Conservation (phyloP, 2,113 vertebrate genomes). For the Megaceryle maxima region DNA sequence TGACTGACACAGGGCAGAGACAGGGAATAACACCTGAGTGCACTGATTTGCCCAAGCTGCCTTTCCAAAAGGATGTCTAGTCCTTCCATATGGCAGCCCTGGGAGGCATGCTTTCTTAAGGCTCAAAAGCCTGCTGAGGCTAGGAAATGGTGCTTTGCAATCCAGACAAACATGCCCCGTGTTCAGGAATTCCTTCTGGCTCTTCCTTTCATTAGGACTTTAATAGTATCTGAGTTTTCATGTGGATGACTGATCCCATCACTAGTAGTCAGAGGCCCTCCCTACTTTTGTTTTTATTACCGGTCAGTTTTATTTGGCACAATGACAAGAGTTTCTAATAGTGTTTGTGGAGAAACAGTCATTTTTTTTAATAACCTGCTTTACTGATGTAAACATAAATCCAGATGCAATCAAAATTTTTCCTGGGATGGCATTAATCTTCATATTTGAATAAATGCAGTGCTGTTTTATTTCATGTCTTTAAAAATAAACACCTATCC, state of each 20-base stretch:
- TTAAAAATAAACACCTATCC: conserved; percentile 48
- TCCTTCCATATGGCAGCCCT: conserved; percentile 29
- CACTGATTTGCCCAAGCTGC: conserved; percentile 11
- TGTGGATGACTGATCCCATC: conserved; percentile 52
- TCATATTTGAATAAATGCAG: conserved; percentile 48
- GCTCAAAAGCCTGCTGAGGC: not conserved
- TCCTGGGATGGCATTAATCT: conserved; percentile 44
- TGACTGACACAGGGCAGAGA: not conserved
- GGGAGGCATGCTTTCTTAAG: conserved; percentile 21
- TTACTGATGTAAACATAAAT: conserved; percentile 62
- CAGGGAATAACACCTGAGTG: not conserved
- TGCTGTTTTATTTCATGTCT: conserved; percentile 47
- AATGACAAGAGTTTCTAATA: conserved; percentile 23
- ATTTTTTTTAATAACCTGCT: conserved; percentile 38
- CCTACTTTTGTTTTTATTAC: conserved; percentile 64
- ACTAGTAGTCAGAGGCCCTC: conserved; percentile 40
- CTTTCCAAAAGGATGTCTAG: not conserved
- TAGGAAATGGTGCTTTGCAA: not conserved
- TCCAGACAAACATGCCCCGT: not conserved
- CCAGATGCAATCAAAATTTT: conserved; percentile 63
- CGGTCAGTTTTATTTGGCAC: conserved; percentile 60
- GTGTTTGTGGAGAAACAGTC: not conserved
- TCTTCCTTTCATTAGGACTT: conserved; percentile 53
- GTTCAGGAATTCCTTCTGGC: conserved; percentile 45
- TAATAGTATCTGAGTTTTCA: conserved; percentile 36